Evolutionary conservation across 2,113 vertebrate genomes (phyloP).

Genomic region (Procavia capensis): DNA sequence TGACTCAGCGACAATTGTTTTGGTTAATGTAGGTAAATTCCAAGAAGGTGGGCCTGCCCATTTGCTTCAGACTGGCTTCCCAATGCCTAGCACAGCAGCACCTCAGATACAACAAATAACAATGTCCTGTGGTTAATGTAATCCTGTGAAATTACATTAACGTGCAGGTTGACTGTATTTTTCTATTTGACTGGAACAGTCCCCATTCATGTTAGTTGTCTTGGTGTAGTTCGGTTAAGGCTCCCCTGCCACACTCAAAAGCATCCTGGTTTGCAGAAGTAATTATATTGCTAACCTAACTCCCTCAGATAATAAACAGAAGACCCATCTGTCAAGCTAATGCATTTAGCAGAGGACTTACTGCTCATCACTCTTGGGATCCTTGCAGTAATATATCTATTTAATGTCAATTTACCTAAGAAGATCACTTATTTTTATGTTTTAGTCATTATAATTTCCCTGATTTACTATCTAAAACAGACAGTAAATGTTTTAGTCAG

Average conservation of each 20-base stretch:
- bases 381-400: background rate
- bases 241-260: background rate
- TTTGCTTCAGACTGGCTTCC: background rate
- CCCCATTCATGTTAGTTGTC: background rate
- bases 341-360: background rate
- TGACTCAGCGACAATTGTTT: background rate
- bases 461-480: conserved; percentile 5
- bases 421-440: background rate
- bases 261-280: background rate
- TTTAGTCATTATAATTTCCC: background rate
- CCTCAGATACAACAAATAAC: background rate
- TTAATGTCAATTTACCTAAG: conserved; percentile 19
- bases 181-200: background rate
- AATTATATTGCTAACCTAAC: background rate
- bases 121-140: background rate
- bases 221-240: background rate
- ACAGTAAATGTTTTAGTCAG: too few relatives aligned
- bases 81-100: background rate
- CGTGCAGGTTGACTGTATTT: background rate
- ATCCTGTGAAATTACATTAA: background rate
- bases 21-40: background rate
- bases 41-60: background rate
- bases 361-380: background rate
- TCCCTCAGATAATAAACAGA: background rate
- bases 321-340: background rate